Evolutionary conservation across 1,140 invertebrate genomes (phyloP).

Genomic region (Drosophila trapezifrons): DNA sequence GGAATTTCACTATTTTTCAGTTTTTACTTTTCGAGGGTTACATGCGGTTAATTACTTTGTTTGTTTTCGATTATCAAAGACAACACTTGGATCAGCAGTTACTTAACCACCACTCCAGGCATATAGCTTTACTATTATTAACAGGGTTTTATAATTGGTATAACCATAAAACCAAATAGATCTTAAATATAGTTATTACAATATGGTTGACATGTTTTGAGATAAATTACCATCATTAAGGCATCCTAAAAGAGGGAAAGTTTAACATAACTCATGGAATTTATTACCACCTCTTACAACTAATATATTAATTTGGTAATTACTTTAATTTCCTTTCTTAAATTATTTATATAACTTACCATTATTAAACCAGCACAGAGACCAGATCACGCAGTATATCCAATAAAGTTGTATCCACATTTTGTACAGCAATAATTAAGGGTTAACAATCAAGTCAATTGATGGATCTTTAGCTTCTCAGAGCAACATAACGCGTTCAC

Average conservation of each 20-base stretch:
- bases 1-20: conserved; percentile 77
- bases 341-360: conserved; percentile 41
- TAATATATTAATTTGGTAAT: background rate
- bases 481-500: conserved; percentile 33
- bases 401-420: conserved; percentile 63
- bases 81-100: conserved; percentile 16
- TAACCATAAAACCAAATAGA: background rate
- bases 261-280: conserved; percentile 3
- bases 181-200: conserved; percentile 3
- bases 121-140: background rate
- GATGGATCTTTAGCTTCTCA: conserved; percentile 35
- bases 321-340: background rate
- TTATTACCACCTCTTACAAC: background rate
- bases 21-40: conserved; percentile 58
- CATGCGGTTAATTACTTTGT: conserved; percentile 76
- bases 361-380: conserved; percentile 36
- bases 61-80: conserved; percentile 62
- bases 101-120: conserved; percentile 14
- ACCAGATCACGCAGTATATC: conserved; percentile 42
- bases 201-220: background rate
- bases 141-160: background rate
- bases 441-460: conserved; percentile 4
- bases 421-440: conserved; percentile 23
- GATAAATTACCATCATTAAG: background rate
- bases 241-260: background rate